Percentiles rank a stretch among this genome's conserved stretches.
Conservation (phyloP, 2,888 invertebrate species). For the Drosophila longiperda region DNA sequence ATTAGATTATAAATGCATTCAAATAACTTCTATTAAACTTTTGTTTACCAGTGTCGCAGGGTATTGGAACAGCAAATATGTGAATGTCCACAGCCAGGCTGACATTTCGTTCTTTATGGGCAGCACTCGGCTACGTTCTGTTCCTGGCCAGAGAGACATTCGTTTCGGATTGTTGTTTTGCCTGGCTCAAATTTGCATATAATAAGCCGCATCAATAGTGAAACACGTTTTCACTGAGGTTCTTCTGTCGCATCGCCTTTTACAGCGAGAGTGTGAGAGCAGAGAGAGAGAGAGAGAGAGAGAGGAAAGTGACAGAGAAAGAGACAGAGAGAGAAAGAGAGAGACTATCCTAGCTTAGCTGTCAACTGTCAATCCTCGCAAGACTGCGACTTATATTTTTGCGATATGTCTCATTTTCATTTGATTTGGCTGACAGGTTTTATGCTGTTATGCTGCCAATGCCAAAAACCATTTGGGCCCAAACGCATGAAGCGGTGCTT, state of each 20-base stretch:
- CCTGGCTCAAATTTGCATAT: slow-evolving; percentile 84
- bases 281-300: background rate
- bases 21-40: background rate
- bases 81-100: slow-evolving; percentile 54
- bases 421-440: slow-evolving; percentile 73
- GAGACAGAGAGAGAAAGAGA: slow-evolving; percentile 13
- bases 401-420: slow-evolving; percentile 82
- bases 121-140: slow-evolving; percentile 65
- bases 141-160: slow-evolving; percentile 39
- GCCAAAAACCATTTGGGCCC: slow-evolving; percentile 59
- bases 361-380: slow-evolving; percentile 78
- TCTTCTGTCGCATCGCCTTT: slow-evolving; percentile 49
- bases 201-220: slow-evolving; percentile 84
- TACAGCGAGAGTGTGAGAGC: slow-evolving; percentile 34
- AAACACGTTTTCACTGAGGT: slow-evolving; percentile 82
- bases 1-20: background rate
- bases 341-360: slow-evolving; percentile 40
- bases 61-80: slow-evolving; percentile 39
- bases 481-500: slow-evolving; percentile 58
- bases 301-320: slow-evolving; percentile 10
- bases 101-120: slow-evolving; percentile 83
- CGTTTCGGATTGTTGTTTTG: slow-evolving; percentile 53
- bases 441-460: slow-evolving; percentile 40
- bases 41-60: slow-evolving; percentile 11
- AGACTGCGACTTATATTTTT: slow-evolving; percentile 66